phyloP scores from a whole-genome alignment of 2,113 vertebrate genomes.

The Lagenorhynchus albirostris region DNA sequence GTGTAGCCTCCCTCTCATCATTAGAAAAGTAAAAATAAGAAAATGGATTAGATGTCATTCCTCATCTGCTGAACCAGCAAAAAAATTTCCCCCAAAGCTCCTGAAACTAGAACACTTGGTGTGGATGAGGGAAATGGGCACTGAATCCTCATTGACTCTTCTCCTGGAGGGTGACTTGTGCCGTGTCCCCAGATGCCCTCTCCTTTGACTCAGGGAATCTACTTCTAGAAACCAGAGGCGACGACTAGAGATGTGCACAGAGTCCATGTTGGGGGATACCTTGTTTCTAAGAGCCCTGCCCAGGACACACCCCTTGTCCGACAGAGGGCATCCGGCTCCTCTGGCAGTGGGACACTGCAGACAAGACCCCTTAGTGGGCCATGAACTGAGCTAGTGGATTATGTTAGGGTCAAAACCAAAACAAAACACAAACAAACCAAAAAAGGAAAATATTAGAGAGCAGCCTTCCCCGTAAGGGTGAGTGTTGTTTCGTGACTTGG shows the following conservation, averaged over 20 bases:
- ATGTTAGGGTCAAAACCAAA: background rate
- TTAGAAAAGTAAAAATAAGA: background rate
- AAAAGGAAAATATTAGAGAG: background rate
- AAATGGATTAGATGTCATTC: background rate
- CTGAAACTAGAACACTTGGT: background rate
- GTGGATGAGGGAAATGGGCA: background rate
- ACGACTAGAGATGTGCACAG: background rate
- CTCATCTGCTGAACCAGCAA: background rate
- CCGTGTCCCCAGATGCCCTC: background rate
- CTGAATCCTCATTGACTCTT: background rate
- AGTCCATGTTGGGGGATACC: background rate
- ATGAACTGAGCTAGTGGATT: background rate
- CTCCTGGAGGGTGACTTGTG: background rate
- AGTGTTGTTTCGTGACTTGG: background rate
- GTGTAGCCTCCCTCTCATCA: background rate
- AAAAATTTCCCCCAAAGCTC: background rate
- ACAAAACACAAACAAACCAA: too few relatives aligned
- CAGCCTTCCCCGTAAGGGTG: background rate
- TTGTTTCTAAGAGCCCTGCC: background rate
- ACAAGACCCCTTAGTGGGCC: background rate
- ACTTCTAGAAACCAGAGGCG: background rate
- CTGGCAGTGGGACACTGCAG: background rate
- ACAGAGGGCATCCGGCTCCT: background rate
- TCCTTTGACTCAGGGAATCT: background rate
- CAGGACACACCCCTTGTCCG: background rate